Evolutionary conservation across 2,888 invertebrate species (phyloP).

Genomic region (Pristionchus maxplancki): DNA sequence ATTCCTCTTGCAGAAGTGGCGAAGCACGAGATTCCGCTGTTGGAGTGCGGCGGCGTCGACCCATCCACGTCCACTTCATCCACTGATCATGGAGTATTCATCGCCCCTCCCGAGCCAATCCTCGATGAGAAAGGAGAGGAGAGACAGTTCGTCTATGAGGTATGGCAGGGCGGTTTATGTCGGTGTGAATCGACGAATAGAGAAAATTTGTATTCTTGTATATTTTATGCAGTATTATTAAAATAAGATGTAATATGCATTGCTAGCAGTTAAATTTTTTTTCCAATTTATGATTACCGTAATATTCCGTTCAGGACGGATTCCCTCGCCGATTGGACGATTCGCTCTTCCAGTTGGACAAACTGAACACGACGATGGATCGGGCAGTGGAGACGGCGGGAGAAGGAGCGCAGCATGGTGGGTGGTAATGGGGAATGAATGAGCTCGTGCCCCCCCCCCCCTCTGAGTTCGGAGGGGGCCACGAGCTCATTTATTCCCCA

Average conservation of each 20-base stretch:
- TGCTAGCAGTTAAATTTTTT: too few relatives aligned
- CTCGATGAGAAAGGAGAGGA: slow-evolving; percentile 61
- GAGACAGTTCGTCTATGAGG: slow-evolving; percentile 61
- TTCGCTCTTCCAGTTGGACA: slow-evolving; percentile 72
- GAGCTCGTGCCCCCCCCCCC: too few relatives aligned
- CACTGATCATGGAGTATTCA: slow-evolving; percentile 91
- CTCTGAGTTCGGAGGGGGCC: too few relatives aligned
- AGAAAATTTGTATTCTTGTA: too few relatives aligned
- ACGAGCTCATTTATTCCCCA: too few relatives aligned
- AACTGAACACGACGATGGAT: slow-evolving; percentile 56
- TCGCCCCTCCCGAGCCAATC: slow-evolving; percentile 90
- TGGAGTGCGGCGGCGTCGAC: slow-evolving; percentile 54
- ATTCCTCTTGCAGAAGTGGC: not conserved
- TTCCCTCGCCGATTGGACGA: slow-evolving; percentile 70
- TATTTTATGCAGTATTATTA: too few relatives aligned
- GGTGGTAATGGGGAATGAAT: not conserved
- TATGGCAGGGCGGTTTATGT: too few relatives aligned
- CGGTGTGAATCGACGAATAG: too few relatives aligned
- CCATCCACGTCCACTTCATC: slow-evolving; percentile 47
- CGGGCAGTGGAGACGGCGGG: slow-evolving; percentile 3
- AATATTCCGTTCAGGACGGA: slow-evolving; percentile 50
- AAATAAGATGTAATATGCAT: too few relatives aligned
- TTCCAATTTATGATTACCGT: too few relatives aligned
- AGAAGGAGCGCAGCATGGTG: slow-evolving; percentile 47
- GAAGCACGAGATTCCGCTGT: slow-evolving; percentile 52